Evolutionary conservation across 2,888 invertebrate species (phyloP).

Genomic region (Mechanitis messenoides): DNA sequence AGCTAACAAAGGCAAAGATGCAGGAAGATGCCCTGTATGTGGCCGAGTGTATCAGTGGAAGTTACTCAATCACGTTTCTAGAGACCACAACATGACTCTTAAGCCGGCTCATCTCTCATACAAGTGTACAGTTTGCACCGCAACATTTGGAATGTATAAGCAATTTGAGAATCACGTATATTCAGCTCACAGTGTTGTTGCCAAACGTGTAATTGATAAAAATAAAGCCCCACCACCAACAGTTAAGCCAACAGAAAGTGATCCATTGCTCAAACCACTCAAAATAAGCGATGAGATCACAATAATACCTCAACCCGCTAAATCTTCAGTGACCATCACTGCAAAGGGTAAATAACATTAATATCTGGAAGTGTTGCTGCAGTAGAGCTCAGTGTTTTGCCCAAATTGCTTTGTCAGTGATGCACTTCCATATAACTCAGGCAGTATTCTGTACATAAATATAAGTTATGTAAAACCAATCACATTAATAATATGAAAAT

Average conservation of each 20-base stretch:
- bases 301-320: slow-evolving; percentile 91
- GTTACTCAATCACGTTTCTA: slow-evolving; percentile 92
- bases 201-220: slow-evolving; percentile 90
- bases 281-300: slow-evolving; percentile 95
- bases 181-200: slow-evolving; percentile 94
- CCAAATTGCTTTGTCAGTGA: slow-evolving; percentile 45
- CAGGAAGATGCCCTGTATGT: slow-evolving; percentile 95
- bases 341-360: slow-evolving; percentile 69
- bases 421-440: slow-evolving; percentile 49
- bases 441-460: slow-evolving; percentile 71
- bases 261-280: slow-evolving; percentile 86
- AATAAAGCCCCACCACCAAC: slow-evolving; percentile 70
- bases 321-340: slow-evolving; percentile 64
- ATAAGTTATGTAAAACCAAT: slow-evolving; percentile 50
- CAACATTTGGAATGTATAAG: slow-evolving; percentile 97
- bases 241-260: slow-evolving; percentile 54
- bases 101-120: slow-evolving; percentile 96
- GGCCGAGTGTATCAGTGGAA: slow-evolving; percentile 91
- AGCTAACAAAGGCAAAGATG: slow-evolving; percentile 95
- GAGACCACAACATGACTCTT: slow-evolving; percentile 94
- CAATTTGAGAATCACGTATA: slow-evolving; percentile 97
- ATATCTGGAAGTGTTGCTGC: slow-evolving; percentile 41
- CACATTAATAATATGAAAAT: slow-evolving; percentile 54
- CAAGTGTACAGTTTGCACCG: slow-evolving; percentile 96
- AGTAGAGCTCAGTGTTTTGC: slow-evolving; percentile 33